phyloP scores from a whole-genome alignment of 2,113 vertebrate species.

The Fukomys damarensis region DNA sequence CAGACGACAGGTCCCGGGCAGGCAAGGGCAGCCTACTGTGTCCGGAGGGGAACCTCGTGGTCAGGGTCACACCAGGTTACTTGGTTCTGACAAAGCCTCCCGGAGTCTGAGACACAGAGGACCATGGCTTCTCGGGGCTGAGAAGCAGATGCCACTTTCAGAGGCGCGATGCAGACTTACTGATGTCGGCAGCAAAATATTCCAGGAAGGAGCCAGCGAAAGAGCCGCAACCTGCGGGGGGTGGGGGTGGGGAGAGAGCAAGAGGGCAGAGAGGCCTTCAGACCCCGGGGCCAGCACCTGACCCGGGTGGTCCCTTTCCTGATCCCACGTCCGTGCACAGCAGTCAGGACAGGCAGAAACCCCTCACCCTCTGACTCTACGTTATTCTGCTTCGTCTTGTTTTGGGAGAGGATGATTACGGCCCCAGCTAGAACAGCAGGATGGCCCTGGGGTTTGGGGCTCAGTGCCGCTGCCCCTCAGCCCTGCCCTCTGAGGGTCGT shows the following conservation, averaged over 20 bases:
- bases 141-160: fast-evolving
- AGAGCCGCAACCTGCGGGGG: constrained; percentile 90
- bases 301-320: not conserved
- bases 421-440: not conserved
- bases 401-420: not conserved
- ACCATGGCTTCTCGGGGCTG: not conserved
- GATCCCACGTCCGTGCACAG: not conserved
- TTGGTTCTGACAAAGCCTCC: not conserved
- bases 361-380: fast-evolving
- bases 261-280: not conserved
- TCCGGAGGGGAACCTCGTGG: not conserved
- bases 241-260: not conserved
- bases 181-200: constrained; percentile 93
- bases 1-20: not conserved
- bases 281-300: not conserved
- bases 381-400: too few relatives aligned
- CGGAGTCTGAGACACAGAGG: fast-evolving
- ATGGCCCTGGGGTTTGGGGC: too few relatives aligned
- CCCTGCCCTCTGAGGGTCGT: too few relatives aligned
- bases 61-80: not conserved
- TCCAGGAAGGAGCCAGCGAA: constrained; percentile 95
- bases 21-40: not conserved
- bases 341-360: not conserved
- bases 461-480: too few relatives aligned
- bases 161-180: constrained; percentile 86